phyloP scores from a whole-genome alignment of 35 echinoderm and acorn worm species.

The Lytechinus pictus region DNA sequence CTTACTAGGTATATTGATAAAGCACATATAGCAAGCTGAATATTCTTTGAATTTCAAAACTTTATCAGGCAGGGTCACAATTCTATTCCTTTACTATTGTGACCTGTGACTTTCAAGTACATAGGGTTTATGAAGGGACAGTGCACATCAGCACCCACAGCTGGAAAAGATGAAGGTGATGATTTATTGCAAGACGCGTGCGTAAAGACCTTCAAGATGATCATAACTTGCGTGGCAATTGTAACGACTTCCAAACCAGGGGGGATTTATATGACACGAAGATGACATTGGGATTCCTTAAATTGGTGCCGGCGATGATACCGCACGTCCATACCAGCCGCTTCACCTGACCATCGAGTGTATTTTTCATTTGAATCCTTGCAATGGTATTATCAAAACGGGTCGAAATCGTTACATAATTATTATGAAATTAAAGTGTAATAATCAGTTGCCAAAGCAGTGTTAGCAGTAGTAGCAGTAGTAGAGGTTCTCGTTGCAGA shows the following conservation, averaged over 20 bases:
- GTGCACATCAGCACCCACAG: not conserved
- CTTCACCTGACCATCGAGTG: not conserved
- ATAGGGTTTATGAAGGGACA: not conserved
- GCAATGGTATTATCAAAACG: not conserved
- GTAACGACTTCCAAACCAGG: constrained; percentile 8
- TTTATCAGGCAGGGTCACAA: not conserved
- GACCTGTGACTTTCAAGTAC: not conserved
- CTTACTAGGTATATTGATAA: not conserved
- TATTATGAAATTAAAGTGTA: too few species aligned
- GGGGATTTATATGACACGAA: constrained; percentile 1
- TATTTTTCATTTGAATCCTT: not conserved
- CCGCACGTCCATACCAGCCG: not conserved
- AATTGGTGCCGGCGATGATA: not conserved
- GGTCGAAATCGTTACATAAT: too few species aligned
- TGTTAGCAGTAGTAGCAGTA: too few species aligned
- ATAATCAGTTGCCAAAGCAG: too few species aligned
- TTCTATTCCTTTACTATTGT: not conserved
- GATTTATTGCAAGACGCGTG: not conserved
- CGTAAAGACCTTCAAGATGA: not conserved
- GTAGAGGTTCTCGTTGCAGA: too few species aligned
- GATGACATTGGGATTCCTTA: not conserved
- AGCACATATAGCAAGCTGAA: not conserved
- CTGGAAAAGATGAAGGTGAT: constrained; percentile 2
- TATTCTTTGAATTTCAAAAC: not conserved
- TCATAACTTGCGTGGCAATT: not conserved